Conservation (phyloP, 2,113 vertebrate species). For the Fulmarus glacialis region DNA sequence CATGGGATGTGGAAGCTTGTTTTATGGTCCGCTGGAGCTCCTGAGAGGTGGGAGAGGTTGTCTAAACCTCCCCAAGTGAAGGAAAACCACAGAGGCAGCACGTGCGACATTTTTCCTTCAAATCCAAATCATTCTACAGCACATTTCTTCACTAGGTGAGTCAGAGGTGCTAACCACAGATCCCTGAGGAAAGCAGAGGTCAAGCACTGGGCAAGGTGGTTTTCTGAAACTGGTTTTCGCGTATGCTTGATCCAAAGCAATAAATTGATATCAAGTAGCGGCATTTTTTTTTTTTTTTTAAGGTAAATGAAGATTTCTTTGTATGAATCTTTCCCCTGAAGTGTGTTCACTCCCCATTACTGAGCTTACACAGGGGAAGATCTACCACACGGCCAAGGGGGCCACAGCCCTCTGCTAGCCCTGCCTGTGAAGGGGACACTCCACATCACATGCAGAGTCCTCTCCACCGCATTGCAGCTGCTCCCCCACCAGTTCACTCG, state of each 20-base stretch:
- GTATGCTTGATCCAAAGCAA: not conserved
- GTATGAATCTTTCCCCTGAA: not conserved
- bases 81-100: not conserved
- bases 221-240: not conserved
- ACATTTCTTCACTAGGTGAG: not conserved
- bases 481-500: not conserved
- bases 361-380: not conserved
- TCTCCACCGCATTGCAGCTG: not conserved
- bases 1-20: not conserved
- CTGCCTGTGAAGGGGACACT: not conserved
- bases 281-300: not conserved
- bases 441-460: not conserved
- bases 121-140: not conserved
- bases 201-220: not conserved
- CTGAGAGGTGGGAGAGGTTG: not conserved
- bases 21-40: not conserved
- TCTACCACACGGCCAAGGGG: rapidly evolving
- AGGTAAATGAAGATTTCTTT: not conserved
- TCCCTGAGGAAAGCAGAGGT: not conserved
- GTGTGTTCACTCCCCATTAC: not conserved
- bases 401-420: not conserved
- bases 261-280: not conserved
- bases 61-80: not conserved
- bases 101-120: not conserved
- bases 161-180: constrained; percentile 11